phyloP scores from a whole-genome alignment of 2,888 invertebrate genomes.

The Caenorhabditis sp. region DNA sequence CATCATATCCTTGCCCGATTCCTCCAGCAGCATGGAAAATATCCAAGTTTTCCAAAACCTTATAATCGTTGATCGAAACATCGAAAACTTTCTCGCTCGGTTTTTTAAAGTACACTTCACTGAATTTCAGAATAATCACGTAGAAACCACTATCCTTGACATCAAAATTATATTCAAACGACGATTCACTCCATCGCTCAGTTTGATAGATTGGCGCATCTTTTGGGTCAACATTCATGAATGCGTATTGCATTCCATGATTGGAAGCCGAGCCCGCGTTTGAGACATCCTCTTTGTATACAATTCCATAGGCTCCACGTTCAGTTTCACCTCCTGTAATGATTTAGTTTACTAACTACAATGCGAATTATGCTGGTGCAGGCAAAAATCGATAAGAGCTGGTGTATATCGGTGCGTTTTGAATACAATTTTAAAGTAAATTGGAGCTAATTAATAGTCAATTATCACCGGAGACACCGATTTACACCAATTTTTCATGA shows the following conservation, averaged over 20 bases:
- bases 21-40: not conserved
- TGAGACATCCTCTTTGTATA: not conserved
- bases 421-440: no score
- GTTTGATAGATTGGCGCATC: constrained; percentile 1
- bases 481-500: no score
- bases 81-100: constrained; percentile 1
- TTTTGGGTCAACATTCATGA: not conserved
- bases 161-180: not conserved
- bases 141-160: not conserved
- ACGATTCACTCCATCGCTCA: not conserved
- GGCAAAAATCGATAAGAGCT: no score
- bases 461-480: no score
- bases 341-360: no score
- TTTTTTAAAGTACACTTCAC: constrained; percentile 1
- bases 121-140: not conserved
- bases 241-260: constrained; percentile 2
- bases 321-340: not conserved
- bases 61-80: not conserved
- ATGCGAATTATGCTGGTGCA: no score
- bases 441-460: no score
- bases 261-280: not conserved
- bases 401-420: no score
- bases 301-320: not conserved
- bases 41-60: not conserved
- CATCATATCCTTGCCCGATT: not conserved